phyloP scores from a whole-genome alignment of 1,140 invertebrate species.

The Saxidomus purpurata region DNA sequence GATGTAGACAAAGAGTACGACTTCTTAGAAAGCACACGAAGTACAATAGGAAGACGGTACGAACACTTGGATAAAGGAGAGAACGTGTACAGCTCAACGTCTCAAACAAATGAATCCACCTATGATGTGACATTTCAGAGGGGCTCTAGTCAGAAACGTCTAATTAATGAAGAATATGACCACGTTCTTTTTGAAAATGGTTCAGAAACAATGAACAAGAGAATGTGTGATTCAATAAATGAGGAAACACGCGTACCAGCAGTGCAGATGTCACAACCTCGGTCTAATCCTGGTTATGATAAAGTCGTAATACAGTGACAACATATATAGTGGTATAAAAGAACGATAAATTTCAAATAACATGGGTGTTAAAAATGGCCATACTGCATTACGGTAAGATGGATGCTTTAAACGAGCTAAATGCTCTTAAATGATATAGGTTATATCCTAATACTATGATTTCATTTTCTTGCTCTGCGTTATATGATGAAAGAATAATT shows the following conservation, averaged over 20 bases:
- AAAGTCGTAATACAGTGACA: not conserved
- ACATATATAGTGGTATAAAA: too few species aligned
- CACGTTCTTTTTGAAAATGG: not conserved
- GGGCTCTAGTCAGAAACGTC: not conserved
- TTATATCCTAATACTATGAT: too few species aligned
- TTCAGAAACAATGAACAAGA: not conserved
- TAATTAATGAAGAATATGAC: not conserved
- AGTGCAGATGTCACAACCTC: not conserved
- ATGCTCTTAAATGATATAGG: too few species aligned
- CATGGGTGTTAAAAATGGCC: too few species aligned
- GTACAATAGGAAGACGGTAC: not conserved
- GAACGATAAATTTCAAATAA: too few species aligned
- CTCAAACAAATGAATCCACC: not conserved
- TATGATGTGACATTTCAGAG: not conserved
- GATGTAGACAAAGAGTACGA: constrained; percentile 10
- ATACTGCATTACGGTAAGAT: too few species aligned
- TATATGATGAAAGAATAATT: too few species aligned
- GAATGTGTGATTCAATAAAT: not conserved
- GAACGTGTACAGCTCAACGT: not conserved
- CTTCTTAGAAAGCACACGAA: not conserved
- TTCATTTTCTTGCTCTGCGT: too few species aligned
- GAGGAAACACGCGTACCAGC: not conserved
- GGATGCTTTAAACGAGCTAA: too few species aligned
- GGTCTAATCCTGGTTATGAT: not conserved
- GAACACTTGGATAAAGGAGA: not conserved